Base-by-base conservation (phyloP, 2,888 invertebrate species). In the Apotomis betuletana region DNA sequence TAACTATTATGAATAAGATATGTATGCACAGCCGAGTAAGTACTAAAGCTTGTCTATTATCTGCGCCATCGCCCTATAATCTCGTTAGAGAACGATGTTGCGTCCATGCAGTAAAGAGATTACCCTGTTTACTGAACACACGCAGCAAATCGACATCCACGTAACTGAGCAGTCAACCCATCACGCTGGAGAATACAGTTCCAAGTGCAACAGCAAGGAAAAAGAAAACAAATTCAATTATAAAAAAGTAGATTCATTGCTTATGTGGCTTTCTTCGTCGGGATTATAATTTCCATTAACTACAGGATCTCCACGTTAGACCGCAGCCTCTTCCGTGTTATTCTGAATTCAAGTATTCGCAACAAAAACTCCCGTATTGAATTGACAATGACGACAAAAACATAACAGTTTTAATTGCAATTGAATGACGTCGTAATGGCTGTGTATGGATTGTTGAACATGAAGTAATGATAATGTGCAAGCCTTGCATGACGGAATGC, bases 401-500 rank as follows among this genome's bases (percentile, higher is more conserved):
- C 65, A 41, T 41, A 49, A 54, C 63, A 65, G 58, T 70, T 70
- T 55, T 70, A 70, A 70, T 70, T 65, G 44, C 49, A 46, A 55
- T 65, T 59, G 52, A 55, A 62, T 69, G 62, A 67, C 55, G 60
- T 49, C 5, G 54, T 60, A 57, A 65, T 54, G 54, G 51, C 62
- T 60, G 10, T 54, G 60, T 27, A 52, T 57, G 54, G 54, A 54
- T 61, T 67, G 67, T 41, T 55, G 36, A 65, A 54, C 70, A 60
- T 70, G 70, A 61, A 67, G 67, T 67, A 70, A 70, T 60, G 54
- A 54, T 54, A 54, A 54, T 44, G 67, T 46, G 67, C 70, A 55
- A 65, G 65, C 67, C 70, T 67, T 55, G 70, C 70, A 70, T 61
- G 67, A 70, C 60, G 70, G 70, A 65, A 70, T 70, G 67, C 49